Evolutionary conservation across 2,888 invertebrate genomes (phyloP).

Genomic region (Nymphalis polychloros): DNA sequence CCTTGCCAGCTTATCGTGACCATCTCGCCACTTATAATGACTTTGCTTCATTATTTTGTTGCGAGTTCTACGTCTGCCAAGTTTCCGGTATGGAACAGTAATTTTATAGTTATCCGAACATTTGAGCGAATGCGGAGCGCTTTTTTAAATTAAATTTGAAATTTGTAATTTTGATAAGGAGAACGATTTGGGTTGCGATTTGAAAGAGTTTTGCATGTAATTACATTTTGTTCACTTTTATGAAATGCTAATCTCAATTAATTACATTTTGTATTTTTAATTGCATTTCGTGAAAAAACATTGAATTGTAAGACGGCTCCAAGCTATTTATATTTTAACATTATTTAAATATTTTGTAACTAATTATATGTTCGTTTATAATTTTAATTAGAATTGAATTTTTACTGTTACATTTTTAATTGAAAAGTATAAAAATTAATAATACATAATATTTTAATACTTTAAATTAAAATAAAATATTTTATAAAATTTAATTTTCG

Average conservation of each 20-base stretch:
- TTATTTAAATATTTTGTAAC: background rate
- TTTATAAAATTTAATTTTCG: background rate
- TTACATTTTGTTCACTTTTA: conserved; percentile 2
- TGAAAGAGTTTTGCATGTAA: conserved; percentile 13
- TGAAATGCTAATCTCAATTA: background rate
- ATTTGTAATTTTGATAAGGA: conserved; percentile 18
- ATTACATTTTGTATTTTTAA: conserved; percentile 2
- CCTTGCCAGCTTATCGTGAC: conserved; percentile 68
- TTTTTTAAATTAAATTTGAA: conserved; percentile 28
- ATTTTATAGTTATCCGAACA: conserved; percentile 35
- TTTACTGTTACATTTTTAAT: too few relatives aligned
- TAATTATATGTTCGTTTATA: too few relatives aligned
- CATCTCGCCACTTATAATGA: conserved; percentile 75
- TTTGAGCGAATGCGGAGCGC: conserved; percentile 23
- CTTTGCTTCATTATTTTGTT: conserved; percentile 79
- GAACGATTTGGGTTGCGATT: conserved; percentile 17
- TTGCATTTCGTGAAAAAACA: background rate
- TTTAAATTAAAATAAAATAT: background rate
- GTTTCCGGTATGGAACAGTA: conserved; percentile 71
- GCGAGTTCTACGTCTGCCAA: conserved; percentile 63
- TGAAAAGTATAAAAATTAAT: too few relatives aligned
- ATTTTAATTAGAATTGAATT: too few relatives aligned
- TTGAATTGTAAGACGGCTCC: background rate
- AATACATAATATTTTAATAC: too few relatives aligned
- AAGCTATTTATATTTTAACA: too few relatives aligned